Conservation (phyloP, 2,888 invertebrate species). For the Argyresthia albistria region DNA sequence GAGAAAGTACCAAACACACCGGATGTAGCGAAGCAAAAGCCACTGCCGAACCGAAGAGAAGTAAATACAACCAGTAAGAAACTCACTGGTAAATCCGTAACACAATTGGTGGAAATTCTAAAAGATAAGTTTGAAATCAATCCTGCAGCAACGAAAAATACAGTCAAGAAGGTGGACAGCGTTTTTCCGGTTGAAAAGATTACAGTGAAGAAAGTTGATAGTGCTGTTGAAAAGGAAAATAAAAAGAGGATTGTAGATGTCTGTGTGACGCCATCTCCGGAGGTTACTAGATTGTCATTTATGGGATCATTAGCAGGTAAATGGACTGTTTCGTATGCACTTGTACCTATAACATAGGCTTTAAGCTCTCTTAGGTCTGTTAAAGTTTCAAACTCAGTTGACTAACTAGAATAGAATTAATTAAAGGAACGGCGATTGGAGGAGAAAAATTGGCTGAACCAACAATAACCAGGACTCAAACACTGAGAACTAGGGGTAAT, state of each 20-base stretch:
- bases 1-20: conserved; percentile 46
- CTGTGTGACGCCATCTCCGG: conserved; percentile 20
- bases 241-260: conserved; percentile 13
- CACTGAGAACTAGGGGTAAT: no score
- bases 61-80: conserved; percentile 44
- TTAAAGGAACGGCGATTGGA: no score
- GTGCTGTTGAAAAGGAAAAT: neutral
- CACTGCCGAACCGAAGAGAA: conserved; percentile 24
- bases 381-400: no score
- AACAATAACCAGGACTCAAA: no score
- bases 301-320: conserved; percentile 71
- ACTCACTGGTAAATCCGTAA: conserved; percentile 41
- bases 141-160: conserved; percentile 11
- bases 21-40: conserved; percentile 29
- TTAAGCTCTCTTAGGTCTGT: no score
- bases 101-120: conserved; percentile 44
- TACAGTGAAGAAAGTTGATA: conserved; percentile 29
- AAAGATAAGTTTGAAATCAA: conserved; percentile 11
- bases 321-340: neutral
- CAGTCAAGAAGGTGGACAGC: conserved; percentile 25
- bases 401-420: no score
- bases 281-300: conserved; percentile 51
- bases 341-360: no score
- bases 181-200: neutral
- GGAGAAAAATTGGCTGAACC: no score